Evolutionary conservation across 2,797 vertebrate species (phyloP), one percentile per base, ranked within the genome.

Genomic region (Oreortyx pictus): DNA sequence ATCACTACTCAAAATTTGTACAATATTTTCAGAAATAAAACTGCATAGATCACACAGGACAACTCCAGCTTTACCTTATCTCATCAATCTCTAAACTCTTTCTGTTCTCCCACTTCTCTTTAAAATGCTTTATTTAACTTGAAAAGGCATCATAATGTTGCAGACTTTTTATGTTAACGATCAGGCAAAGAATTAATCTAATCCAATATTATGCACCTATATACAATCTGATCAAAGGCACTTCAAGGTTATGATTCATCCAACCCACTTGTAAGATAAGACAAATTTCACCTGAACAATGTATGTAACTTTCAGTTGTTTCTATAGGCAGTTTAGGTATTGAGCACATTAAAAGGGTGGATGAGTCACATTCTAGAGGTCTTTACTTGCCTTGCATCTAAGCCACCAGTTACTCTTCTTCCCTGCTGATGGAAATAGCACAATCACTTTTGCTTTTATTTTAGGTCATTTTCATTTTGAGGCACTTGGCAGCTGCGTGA

Each of bases 371-470:
- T 77, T 72, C 37, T 71, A 65, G 44, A 77, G 35, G 23, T 76
- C 68, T 82, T 73, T 74, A 61, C 20, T 59, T 1, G 0, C 49
- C 25, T 49, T 78, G 22, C 2, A 4, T 46, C 14, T 80, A 80
- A 33, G n/a, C 52, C 49, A 89, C 79, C 79, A 78, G 35, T 85
- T 33, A 84, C 33, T 76, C 4, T 8, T 64, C n/a, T 78, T 65
- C 88, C 56, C 15, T 89, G 79, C 66, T 61, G 73, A 68, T 81
- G 46, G 70, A 75, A 87, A 78, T 90, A 89, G 72, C 87, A 46
- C 59, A 86, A 41, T 88, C 65, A 44, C 83, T 96, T 96, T 90
- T 85, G 84, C 92, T 94, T 95, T 95, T 92, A 49, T 87, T 96
- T 93, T 87, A 88, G 65, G 72, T 91, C 76, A 68, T 61, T 78